Evolutionary conservation across 2,888 invertebrate species (phyloP).

Genomic region (Hydriomena furcata): DNA sequence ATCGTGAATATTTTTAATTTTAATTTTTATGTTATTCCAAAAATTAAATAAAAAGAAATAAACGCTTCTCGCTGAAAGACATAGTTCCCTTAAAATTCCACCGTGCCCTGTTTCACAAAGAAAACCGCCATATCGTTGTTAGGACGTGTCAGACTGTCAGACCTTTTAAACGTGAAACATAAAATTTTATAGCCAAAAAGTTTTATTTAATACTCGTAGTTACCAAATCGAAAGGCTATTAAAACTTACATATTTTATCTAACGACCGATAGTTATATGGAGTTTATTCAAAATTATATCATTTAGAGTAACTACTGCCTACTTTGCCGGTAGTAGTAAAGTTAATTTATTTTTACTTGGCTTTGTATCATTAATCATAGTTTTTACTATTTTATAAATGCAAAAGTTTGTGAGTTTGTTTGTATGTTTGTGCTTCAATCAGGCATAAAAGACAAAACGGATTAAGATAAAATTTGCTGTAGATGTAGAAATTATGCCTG

Average conservation of each 20-base stretch:
- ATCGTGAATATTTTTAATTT: too few species aligned
- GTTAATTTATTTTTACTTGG: not conserved
- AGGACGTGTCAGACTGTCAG: constrained; percentile 58
- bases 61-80: too few species aligned
- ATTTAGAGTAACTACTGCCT: not conserved
- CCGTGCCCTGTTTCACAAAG: constrained; percentile 54
- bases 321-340: not conserved
- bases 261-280: constrained; percentile 10
- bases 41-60: too few species aligned
- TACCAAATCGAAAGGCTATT: constrained; percentile 33
- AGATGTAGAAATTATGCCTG: too few species aligned
- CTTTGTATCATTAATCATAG: not conserved
- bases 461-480: too few species aligned
- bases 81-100: constrained; percentile 26
- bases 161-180: constrained; percentile 50
- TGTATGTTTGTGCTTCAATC: too few species aligned
- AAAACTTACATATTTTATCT: constrained; percentile 22
- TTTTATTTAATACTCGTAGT: constrained; percentile 47
- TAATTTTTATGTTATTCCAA: too few species aligned
- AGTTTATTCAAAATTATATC: constrained; percentile 11
- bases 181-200: constrained; percentile 48
- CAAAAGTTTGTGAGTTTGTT: too few species aligned
- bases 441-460: too few species aligned
- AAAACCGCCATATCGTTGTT: constrained; percentile 54
- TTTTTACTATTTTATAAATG: too few species aligned